A percentile compares a stretch with the other conserved stretches of the same genome.
Conservation (phyloP, 2,888 invertebrate genomes). For the Perithous albicinctus region DNA sequence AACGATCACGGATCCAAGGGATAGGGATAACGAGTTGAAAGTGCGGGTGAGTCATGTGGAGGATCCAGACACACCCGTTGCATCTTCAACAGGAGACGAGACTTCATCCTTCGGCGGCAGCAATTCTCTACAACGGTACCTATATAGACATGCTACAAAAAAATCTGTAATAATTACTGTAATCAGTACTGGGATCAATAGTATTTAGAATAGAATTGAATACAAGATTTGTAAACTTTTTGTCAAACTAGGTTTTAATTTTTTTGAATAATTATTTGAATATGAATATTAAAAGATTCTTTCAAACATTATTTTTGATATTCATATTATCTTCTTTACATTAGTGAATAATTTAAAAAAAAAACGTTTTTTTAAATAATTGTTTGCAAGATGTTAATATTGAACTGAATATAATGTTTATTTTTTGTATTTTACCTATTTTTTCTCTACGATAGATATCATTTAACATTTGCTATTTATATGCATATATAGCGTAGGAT, state of each 20-base stretch:
- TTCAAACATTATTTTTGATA: background rate
- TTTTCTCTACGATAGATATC: too few species aligned
- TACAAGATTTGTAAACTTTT: too few species aligned
- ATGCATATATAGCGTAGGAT: too few species aligned
- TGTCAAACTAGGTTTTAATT: background rate
- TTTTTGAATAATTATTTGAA: background rate
- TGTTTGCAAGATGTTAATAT: too few species aligned
- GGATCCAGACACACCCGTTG: constrained; percentile 84
- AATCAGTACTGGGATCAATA: background rate
- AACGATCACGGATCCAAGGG: constrained; percentile 41
- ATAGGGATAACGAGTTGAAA: constrained; percentile 57
- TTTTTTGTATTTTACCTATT: too few species aligned
- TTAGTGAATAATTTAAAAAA: background rate
- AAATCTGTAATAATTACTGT: background rate
- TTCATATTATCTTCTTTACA: background rate
- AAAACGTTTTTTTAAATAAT: too few species aligned
- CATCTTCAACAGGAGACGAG: constrained; percentile 85
- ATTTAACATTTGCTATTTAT: too few species aligned
- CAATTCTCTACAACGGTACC: constrained; percentile 87
- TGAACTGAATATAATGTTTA: too few species aligned
- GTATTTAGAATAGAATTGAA: too few species aligned
- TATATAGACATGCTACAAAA: background rate
- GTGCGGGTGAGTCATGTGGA: constrained; percentile 80
- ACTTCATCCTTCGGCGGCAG: constrained; percentile 84
- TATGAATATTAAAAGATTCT: background rate